Percentiles rank a stretch among this genome's conserved stretches.
Conservation (phyloP, 2,113 vertebrate species). For the Apodemus speciosus region DNA sequence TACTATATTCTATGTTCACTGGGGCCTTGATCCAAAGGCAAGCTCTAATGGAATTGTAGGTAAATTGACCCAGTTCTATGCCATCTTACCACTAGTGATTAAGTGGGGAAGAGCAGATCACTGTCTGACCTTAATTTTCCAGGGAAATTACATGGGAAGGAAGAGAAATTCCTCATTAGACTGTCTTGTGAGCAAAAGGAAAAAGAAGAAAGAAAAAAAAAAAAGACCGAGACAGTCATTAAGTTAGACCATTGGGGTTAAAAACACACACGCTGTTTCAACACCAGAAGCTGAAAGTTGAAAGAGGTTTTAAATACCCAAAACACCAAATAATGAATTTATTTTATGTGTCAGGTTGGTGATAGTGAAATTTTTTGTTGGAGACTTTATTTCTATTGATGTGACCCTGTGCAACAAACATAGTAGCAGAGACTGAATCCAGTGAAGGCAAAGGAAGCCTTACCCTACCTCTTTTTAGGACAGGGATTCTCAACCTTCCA, state of each 20-base stretch:
- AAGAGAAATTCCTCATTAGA: conserved; percentile 13
- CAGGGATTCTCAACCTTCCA: not conserved
- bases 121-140: conserved; percentile 8
- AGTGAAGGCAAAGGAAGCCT: not conserved
- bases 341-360: conserved; percentile 6
- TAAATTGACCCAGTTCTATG: conserved; percentile 36
- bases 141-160: conserved; percentile 10
- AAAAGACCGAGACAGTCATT: not conserved
- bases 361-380: not conserved
- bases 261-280: not conserved
- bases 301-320: not conserved
- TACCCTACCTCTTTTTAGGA: not conserved
- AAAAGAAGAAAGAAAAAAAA: not conserved
- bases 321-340: not conserved
- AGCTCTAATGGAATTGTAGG: conserved; percentile 41
- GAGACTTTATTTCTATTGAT: not conserved
- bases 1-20: conserved; percentile 17
- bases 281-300: not conserved
- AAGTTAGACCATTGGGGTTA: conserved; percentile 9
- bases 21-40: conserved; percentile 49
- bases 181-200: not conserved
- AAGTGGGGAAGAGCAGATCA: not conserved
- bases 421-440: not conserved
- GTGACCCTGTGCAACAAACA: not conserved
- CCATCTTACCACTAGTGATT: conserved; percentile 21